These are phyloP conservation scores for Pycnonotus jocosus DNA, from an alignment of 2,113 vertebrate genomes.

Conservation along the genomic window DNA sequence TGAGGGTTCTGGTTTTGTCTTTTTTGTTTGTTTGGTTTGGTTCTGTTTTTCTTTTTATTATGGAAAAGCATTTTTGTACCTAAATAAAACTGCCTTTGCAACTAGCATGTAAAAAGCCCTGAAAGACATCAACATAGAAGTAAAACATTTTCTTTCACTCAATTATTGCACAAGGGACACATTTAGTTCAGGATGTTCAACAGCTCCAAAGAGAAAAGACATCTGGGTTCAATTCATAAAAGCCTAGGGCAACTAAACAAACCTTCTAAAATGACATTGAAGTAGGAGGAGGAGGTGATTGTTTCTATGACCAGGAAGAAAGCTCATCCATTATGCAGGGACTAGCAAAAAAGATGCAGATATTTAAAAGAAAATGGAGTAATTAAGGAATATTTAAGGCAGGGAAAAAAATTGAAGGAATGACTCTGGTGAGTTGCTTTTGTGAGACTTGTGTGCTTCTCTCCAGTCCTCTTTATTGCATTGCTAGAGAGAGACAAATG, in stretches of 20 bases:
- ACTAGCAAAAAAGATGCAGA: not conserved
- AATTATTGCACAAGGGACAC: not conserved
- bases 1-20: not conserved
- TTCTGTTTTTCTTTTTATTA: not conserved
- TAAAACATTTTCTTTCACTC: constrained; percentile 18
- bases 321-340: not conserved
- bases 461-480: not conserved
- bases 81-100: constrained; percentile 3
- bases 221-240: constrained; percentile 28
- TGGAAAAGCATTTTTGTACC: not conserved
- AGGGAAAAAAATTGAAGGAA: not conserved
- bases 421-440: not conserved
- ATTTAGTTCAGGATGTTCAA: constrained; percentile 1
- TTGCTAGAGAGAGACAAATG: not conserved
- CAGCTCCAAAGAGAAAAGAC: constrained; percentile 15
- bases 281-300: not conserved
- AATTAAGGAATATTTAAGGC: not conserved
- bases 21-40: not conserved
- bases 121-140: not conserved
- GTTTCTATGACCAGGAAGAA: not conserved
- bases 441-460: not conserved
- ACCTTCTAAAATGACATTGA: not conserved
- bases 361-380: not conserved
- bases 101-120: not conserved
- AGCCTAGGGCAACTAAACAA: not conserved